Conservation (phyloP, 2,113 vertebrate species). For the Solea senegalensis region DNA sequence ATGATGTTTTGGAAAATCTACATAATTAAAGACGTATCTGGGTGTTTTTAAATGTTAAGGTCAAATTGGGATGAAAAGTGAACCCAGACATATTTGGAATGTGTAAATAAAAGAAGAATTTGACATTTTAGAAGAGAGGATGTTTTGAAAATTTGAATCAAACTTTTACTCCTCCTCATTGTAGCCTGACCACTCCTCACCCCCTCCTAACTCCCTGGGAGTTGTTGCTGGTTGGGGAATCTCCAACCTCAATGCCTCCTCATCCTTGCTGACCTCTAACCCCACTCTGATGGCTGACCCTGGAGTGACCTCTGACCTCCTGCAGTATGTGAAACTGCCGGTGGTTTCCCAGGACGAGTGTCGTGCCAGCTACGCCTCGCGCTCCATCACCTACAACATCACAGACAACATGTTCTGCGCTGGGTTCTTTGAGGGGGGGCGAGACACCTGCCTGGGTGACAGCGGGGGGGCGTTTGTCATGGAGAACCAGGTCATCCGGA, state of each 20-base stretch:
- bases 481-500: conserved; percentile 77
- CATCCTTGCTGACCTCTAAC: conserved; percentile 73
- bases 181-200: conserved; percentile 71
- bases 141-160: not conserved
- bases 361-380: conserved; percentile 89
- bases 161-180: conserved; percentile 14
- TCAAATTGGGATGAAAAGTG: no score
- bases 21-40: not conserved
- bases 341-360: conserved; percentile 91
- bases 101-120: no score
- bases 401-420: conserved; percentile 98
- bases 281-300: conserved; percentile 76
- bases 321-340: conserved; percentile 95
- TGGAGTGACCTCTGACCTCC: conserved; percentile 83
- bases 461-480: conserved; percentile 93
- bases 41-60: not conserved
- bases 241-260: conserved; percentile 84
- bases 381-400: conserved; percentile 91
- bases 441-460: conserved; percentile 95
- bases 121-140: no score
- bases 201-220: conserved; percentile 85
- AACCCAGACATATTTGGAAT: no score
- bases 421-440: conserved; percentile 90
- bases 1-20: not conserved
- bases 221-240: conserved; percentile 97